A percentile compares a stretch with the other conserved stretches of the same genome.
These are phyloP conservation scores for Tricholauxania praeusta DNA, from an alignment of 2,888 invertebrate species.

Conservation along the genomic window DNA sequence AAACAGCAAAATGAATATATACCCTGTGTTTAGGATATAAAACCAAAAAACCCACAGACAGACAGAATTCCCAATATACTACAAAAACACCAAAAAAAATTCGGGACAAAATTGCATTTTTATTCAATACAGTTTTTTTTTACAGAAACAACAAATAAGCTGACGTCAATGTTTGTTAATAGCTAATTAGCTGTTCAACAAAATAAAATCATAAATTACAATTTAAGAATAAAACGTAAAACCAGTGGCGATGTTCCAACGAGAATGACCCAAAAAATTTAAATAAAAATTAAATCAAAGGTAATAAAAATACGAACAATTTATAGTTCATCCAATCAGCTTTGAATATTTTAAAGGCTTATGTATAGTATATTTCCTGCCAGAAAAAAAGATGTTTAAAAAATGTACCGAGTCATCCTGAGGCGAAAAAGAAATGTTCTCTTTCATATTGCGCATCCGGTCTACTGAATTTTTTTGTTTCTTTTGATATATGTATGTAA, in stretches of 20 bases:
- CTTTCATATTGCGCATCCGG: constrained; percentile 31
- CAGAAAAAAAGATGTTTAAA: too few relatives aligned
- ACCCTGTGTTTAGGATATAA: too few relatives aligned
- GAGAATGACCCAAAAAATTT: constrained; percentile 5
- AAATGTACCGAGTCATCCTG: too few relatives aligned
- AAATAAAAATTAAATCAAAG: not conserved
- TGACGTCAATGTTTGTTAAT: constrained; percentile 30
- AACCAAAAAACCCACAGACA: too few relatives aligned
- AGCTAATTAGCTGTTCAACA: not conserved
- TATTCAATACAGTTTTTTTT: not conserved
- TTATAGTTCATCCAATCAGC: too few relatives aligned
- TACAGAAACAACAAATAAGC: not conserved
- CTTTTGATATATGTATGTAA: not conserved
- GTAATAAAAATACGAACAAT: not conserved
- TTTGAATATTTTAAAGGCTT: too few relatives aligned
- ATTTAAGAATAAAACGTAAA: constrained; percentile 26
- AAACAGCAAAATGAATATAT: too few relatives aligned
- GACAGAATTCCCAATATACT: not conserved
- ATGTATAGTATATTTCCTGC: too few relatives aligned
- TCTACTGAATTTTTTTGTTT: constrained; percentile 20
- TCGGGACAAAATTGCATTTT: not conserved
- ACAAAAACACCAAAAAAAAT: not conserved
- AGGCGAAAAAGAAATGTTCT: too few relatives aligned
- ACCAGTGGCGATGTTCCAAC: constrained; percentile 28
- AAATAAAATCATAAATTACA: not conserved